Evolutionary conservation across 2,797 vertebrate species (phyloP).

Genomic region (Threskiornis aethiopicus): DNA sequence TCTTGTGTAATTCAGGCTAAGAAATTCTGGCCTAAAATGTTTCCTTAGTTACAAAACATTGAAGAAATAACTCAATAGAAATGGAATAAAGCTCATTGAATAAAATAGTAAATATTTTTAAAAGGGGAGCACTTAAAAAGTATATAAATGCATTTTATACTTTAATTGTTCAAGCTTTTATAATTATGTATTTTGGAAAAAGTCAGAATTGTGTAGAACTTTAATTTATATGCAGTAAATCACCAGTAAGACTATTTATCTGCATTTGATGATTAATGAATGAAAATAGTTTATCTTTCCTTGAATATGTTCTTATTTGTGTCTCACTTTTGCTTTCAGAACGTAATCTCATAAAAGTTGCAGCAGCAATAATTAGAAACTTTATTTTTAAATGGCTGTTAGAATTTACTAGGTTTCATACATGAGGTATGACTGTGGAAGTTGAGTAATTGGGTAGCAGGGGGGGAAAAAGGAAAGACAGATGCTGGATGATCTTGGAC

Average conservation of each 20-base stretch:
- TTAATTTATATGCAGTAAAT: neutral
- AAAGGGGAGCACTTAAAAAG: neutral
- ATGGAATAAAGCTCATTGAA: neutral
- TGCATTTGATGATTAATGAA: neutral
- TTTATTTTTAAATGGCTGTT: neutral
- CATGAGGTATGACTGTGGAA: neutral
- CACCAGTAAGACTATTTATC: neutral
- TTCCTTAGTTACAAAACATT: neutral
- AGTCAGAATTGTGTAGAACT: neutral
- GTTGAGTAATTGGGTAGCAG: neutral
- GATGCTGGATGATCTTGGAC: neutral
- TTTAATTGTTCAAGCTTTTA: neutral
- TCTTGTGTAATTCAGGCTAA: neutral
- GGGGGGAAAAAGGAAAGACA: neutral
- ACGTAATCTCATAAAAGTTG: neutral
- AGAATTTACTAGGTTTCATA: neutral
- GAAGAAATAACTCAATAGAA: neutral
- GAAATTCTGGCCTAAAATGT: neutral
- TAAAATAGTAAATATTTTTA: neutral
- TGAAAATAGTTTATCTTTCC: neutral
- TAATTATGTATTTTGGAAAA: neutral
- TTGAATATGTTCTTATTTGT: neutral
- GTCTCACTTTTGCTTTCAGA: neutral
- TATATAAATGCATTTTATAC: neutral
- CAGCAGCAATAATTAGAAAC: neutral